Evolutionary conservation across 1,140 invertebrate species (phyloP).

Genomic region (Gerris buenoi): DNA sequence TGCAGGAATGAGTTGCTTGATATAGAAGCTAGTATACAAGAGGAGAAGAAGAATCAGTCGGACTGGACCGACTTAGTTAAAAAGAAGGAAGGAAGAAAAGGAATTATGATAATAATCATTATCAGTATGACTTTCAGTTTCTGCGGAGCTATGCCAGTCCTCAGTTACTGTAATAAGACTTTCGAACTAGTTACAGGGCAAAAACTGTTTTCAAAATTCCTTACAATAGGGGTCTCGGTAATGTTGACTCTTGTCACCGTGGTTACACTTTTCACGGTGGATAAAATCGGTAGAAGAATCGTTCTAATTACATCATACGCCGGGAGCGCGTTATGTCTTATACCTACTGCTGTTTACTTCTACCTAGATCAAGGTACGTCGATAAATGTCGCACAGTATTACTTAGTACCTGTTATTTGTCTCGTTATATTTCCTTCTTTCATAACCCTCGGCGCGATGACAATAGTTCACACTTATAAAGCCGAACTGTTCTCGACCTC

Average conservation of each 20-base stretch:
- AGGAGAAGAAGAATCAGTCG: constrained; percentile 2
- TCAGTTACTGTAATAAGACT: background rate
- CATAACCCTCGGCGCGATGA: constrained; percentile 12
- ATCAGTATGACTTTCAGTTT: background rate
- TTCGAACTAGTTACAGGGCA: background rate
- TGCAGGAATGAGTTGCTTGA: background rate
- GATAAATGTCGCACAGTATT: constrained; percentile 21
- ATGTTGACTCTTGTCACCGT: background rate
- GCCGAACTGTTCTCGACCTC: constrained; percentile 21
- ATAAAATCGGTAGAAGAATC: constrained; percentile 31
- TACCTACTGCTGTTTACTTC: constrained; percentile 31
- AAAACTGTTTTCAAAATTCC: background rate
- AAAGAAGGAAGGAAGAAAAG: constrained; percentile 13
- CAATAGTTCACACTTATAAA: constrained; percentile 10
- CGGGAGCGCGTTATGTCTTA: constrained; percentile 20
- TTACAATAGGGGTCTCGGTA: background rate
- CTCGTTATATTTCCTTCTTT: constrained; percentile 9
- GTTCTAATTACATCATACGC: constrained; percentile 34
- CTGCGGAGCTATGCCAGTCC: background rate
- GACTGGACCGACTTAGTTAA: constrained; percentile 15
- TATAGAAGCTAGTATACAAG: background rate
- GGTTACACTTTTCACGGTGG: background rate
- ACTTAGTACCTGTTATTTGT: constrained; percentile 6
- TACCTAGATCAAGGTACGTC: constrained; percentile 29
- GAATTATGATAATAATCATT: background rate